Conservation (phyloP, 2,797 vertebrate species). For the Spinus pinus region DNA sequence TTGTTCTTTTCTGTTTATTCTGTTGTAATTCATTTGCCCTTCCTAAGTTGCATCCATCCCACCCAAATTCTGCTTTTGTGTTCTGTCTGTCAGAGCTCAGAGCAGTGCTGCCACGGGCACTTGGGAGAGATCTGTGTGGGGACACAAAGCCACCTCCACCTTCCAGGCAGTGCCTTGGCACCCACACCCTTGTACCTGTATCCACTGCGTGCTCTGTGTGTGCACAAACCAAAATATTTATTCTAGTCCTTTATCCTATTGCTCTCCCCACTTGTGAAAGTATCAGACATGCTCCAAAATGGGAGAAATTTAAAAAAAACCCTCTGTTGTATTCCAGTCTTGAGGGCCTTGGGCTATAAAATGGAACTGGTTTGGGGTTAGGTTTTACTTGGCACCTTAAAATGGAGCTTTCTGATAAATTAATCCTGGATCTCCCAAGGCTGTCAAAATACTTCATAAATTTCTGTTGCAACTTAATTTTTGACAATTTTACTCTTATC, state of each 20-base stretch:
- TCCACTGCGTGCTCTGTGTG: fast-evolving
- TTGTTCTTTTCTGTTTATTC: background rate
- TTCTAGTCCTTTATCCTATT: background rate
- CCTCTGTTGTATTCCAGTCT: background rate
- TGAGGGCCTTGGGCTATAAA: background rate
- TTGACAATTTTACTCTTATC: background rate
- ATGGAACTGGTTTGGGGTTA: background rate
- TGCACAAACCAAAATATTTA: background rate
- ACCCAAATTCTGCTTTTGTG: background rate
- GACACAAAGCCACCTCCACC: fast-evolving
- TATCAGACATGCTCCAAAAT: background rate
- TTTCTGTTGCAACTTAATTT: background rate
- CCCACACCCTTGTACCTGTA: background rate
- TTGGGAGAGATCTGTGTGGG: fast-evolving
- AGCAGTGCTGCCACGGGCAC: background rate
- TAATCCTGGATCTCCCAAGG: background rate
- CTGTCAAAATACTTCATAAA: background rate
- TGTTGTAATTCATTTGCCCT: background rate
- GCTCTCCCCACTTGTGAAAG: background rate
- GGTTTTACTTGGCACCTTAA: background rate
- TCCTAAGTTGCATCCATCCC: background rate
- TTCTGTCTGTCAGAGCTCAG: fast-evolving
- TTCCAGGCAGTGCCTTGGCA: background rate
- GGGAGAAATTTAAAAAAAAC: background rate
- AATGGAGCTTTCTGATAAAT: background rate